Evolutionary conservation across 1,140 invertebrate species (phyloP).

Genomic region (Dendrolimus punctatus): DNA sequence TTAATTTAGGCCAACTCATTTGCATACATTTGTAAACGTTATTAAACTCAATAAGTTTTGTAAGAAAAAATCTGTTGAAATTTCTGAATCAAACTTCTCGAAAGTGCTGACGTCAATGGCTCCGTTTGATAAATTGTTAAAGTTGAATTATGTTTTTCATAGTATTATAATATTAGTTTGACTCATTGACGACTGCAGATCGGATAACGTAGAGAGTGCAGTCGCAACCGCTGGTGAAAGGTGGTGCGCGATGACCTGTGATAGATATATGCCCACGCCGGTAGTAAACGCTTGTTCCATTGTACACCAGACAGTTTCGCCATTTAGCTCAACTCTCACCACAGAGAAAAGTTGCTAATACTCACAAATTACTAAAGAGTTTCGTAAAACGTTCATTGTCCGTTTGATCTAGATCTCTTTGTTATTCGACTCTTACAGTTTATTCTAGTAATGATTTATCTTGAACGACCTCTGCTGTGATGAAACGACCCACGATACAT

Average conservation of each 20-base stretch:
- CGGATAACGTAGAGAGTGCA: slow-evolving; percentile 2
- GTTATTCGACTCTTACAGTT: slow-evolving; percentile 21
- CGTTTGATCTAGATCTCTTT: slow-evolving; percentile 60
- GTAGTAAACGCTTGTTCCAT: slow-evolving; percentile 40
- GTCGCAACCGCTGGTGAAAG: slow-evolving; percentile 40
- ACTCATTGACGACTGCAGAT: slow-evolving; percentile 4
- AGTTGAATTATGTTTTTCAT: not conserved
- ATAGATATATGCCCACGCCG: slow-evolving; percentile 30
- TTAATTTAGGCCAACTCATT: no score
- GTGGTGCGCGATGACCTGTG: slow-evolving; percentile 49
- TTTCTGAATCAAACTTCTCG: no score
- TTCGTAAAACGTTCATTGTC: slow-evolving; percentile 62
- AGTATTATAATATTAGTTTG: not conserved
- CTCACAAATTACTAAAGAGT: slow-evolving; percentile 54
- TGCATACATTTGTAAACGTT: no score
- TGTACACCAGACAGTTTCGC: slow-evolving; percentile 47
- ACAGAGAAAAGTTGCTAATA: slow-evolving; percentile 48
- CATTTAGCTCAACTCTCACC: slow-evolving; percentile 64
- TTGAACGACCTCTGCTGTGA: slow-evolving; percentile 30
- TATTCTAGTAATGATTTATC: slow-evolving; percentile 29
- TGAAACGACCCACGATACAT: slow-evolving; percentile 3
- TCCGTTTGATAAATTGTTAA: no score
- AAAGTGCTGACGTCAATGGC: no score
- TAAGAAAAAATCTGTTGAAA: no score
- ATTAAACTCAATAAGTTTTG: no score